Evolutionary conservation across 2,113 vertebrate species (phyloP), one percentile per base, ranked within the genome.

Genomic region (Caloenas nicobarica): DNA sequence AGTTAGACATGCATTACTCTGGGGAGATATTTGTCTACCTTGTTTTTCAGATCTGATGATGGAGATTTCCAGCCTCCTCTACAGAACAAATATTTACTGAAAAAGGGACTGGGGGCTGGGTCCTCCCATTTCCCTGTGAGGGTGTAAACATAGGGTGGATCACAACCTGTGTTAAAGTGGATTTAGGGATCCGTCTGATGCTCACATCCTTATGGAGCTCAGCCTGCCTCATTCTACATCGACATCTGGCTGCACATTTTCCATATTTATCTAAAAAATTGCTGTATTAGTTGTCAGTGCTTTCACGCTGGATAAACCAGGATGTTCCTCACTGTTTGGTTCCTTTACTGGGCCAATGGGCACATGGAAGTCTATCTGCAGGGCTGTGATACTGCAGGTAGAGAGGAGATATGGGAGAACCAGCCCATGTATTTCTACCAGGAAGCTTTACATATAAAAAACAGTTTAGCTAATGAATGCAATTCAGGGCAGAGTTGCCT

Each of bases 11-110:
- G 56, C 53, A 60, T 6, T 25, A 34, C 42, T 77, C 71, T 46
- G 51, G 64, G 9, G 51, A 93, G 23, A 64, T 92, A 34, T 95
- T 95, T 97, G 42, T 50, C 84, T 70, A 62, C 68, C 46, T 94
- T 83, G 82, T 93, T 93, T 83, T 88, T 88, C 80, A 86, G 34
- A 51, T 81, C 29, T 54, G 31, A 6, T 78, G 60, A 16, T 86
- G 77, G 46, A 74, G 56, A 64, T 91, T 88, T 81, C 83, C 65
- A 74, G 46, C 31, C 0, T 77, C 23, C 23, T 81, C 72, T 64
- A 61, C 29, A 92, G 60, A 78, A 21, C 68, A 93, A 90, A 78
- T 5, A 18, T 58, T 91, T 70, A 62, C 60, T 68, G 46, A 50
- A 50, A 56, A 73, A 51, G 31, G 34, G 19, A 11, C 24, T 56